Evolutionary conservation across 2,797 vertebrate species (phyloP).

Genomic region (Phoxinus dragarum): DNA sequence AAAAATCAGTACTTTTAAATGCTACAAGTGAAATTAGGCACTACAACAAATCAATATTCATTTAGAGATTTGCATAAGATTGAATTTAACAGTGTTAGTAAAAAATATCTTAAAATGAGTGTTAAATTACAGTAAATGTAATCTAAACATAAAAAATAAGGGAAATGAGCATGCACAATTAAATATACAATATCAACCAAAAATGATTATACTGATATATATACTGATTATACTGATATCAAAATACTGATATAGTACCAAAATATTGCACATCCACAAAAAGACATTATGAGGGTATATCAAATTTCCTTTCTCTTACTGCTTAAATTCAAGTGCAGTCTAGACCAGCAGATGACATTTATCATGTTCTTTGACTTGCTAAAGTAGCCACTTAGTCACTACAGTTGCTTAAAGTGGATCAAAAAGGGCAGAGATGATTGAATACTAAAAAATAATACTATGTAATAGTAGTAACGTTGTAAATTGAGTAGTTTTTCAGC

Average conservation of each 20-base stretch:
- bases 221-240: too few relatives aligned
- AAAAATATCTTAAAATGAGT: background rate
- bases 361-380: constrained; percentile 5
- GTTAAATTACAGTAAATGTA: background rate
- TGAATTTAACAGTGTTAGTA: background rate
- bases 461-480: too few relatives aligned
- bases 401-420: constrained; percentile 12
- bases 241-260: background rate
- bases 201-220: too few relatives aligned
- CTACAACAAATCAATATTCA: background rate
- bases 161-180: background rate
- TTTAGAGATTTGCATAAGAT: background rate
- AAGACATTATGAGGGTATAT: background rate
- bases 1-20: background rate
- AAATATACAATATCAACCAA: background rate
- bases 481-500: too few relatives aligned
- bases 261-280: background rate
- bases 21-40: background rate
- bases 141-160: background rate
- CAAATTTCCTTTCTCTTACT: background rate
- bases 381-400: constrained; percentile 27
- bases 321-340: background rate
- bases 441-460: too few relatives aligned
- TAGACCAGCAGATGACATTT: constrained; percentile 16
- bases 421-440: background rate